Percentiles rank a stretch among this genome's conserved stretches.
Evolutionary conservation across 1,140 invertebrate species (phyloP).

Genomic region (Vanessa tameamea): DNA sequence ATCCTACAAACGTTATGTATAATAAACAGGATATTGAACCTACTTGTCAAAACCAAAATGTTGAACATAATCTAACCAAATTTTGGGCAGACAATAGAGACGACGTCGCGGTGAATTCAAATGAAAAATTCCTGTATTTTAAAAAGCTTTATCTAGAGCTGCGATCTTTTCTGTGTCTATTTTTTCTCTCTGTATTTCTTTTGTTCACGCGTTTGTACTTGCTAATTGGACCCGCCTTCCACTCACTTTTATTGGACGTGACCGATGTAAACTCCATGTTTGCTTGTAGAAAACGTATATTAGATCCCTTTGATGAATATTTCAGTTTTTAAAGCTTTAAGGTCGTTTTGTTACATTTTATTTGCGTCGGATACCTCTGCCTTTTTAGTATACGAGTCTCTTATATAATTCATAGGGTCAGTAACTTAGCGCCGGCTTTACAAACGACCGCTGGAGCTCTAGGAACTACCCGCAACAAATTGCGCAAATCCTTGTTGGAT

Average conservation of each 20-base stretch:
- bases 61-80: neutral
- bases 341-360: constrained; percentile 12
- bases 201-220: constrained; percentile 36
- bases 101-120: constrained; percentile 28
- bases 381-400: constrained; percentile 23
- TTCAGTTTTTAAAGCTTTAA: constrained; percentile 18
- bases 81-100: constrained; percentile 15
- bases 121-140: constrained; percentile 37
- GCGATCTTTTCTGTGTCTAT: constrained; percentile 31
- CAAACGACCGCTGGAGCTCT: constrained; percentile 38
- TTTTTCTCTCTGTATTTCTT: constrained; percentile 32
- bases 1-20: too few relatives aligned
- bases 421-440: constrained; percentile 29
- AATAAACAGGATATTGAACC: too few relatives aligned
- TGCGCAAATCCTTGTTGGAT: constrained; percentile 57
- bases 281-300: constrained; percentile 18
- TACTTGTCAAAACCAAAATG: too few relatives aligned
- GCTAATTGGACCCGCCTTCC: constrained; percentile 37
- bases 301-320: constrained; percentile 35
- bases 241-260: constrained; percentile 35
- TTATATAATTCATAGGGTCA: constrained; percentile 28
- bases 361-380: constrained; percentile 2
- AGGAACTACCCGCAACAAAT: constrained; percentile 52
- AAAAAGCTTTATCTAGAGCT: constrained; percentile 32
- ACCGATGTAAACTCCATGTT: constrained; percentile 34